Evolutionary conservation across 2,888 invertebrate genomes (phyloP), one percentile per base, ranked within the genome.

Genomic region (Pterostichus madidus): DNA sequence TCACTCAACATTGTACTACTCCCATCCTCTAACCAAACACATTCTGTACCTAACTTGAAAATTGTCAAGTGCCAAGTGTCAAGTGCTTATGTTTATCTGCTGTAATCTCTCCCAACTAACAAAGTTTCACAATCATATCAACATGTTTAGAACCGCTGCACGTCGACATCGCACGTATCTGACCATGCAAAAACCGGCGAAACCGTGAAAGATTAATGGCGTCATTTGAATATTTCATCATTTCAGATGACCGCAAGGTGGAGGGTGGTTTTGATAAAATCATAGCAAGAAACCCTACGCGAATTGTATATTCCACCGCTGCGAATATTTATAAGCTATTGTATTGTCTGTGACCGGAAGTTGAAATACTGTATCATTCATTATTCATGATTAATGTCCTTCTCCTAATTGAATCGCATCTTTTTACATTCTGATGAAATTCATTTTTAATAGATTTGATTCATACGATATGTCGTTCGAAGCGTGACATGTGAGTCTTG

Each of bases 221-320:
- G 86, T 88, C 87, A 88, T 89, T 89, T 90, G 88, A 89, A 89
- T 89, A 88, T 88, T 90, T 89, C 87, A 89, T 87, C 64, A 76
- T 64, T 77, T 76, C 80, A 68, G 83, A 84, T 84, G 80, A 73
- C 80, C 80, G 59, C 80, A 80, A 80, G 79, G 71, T 71, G 53
- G 53, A 80, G 80, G 80, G 80, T 80, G 80, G 79, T 59, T 59
- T 80, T 73, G 80, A 80, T 73, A 71, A 80, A 80, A 80, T 80
- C 80, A 71, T 80, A 68, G 53, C 24, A 80, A 53, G 49, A 35
- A 52, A 80, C 68, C 68, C 52, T 64, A 10, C 68, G 52, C 32
- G 46, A 68, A 80, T 80, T 80, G 53, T 80, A 71, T 80, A 52
- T 71, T n/a, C 32, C 52, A 52, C 52, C 49, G 75, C 49, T 52